A percentile compares a stretch with the other conserved stretches of the same genome.
These are phyloP conservation scores for Charanyca ferruginea DNA, from an alignment of 2,888 invertebrate species.

Conservation along the genomic window DNA sequence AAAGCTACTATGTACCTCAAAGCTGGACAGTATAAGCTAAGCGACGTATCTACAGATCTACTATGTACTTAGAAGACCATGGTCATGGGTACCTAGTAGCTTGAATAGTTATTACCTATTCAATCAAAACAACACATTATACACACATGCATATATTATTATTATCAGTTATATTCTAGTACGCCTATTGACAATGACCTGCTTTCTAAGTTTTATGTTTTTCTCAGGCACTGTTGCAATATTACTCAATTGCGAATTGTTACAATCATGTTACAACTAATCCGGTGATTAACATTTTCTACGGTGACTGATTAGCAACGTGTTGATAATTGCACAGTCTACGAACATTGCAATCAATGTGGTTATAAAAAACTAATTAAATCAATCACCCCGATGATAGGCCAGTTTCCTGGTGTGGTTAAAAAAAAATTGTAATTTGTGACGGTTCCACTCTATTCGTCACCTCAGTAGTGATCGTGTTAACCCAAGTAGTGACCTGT, in stretches of 20 bases:
- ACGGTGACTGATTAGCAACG: conserved; percentile 33
- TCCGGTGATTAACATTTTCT: conserved; percentile 45
- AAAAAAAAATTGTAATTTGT: conserved; percentile 75
- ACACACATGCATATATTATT: conserved; percentile 19
- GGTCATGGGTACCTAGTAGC: conserved; percentile 8
- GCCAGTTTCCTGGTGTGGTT: conserved; percentile 73
- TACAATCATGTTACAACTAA: conserved; percentile 36
- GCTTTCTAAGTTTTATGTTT: conserved; percentile 79
- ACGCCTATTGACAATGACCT: conserved; percentile 77
- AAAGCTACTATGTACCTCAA: neutral
- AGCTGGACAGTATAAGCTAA: neutral
- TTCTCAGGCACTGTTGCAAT: conserved; percentile 69
- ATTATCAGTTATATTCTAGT: conserved; percentile 50
- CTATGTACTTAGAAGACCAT: neutral
- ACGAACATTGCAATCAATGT: conserved; percentile 38
- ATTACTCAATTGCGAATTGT: conserved; percentile 58
- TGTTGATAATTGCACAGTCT: conserved; percentile 41
- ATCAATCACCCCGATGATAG: conserved; percentile 66
- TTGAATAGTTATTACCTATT: neutral
- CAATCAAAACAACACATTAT: conserved; percentile 14
- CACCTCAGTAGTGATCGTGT: conserved; percentile 68
- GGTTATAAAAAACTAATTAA: conserved; percentile 74
- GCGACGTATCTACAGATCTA: neutral
- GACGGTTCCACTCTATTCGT: conserved; percentile 73
- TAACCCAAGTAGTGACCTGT: conserved; percentile 80